Conservation (phyloP, 2,113 vertebrate species). For the Heliornis fulica region DNA sequence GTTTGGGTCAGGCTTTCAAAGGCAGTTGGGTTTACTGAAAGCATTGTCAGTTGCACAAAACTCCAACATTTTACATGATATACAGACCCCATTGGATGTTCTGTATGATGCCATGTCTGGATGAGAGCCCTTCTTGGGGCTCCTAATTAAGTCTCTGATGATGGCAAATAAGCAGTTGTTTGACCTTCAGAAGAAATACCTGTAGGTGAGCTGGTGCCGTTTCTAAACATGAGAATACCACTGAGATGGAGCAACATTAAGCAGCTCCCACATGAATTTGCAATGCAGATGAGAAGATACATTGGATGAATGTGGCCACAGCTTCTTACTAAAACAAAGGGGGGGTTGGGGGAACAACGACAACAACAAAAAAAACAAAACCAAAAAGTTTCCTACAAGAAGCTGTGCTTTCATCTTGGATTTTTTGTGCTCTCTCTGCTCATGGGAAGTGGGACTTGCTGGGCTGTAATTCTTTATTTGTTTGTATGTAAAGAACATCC, state of each 20-base stretch:
- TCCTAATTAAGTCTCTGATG: neutral
- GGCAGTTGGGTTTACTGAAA: neutral
- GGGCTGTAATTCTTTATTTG: neutral
- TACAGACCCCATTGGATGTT: neutral
- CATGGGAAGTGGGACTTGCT: neutral
- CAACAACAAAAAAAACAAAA: neutral
- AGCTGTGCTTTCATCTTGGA: neutral
- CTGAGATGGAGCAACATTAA: neutral
- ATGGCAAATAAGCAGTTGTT: neutral
- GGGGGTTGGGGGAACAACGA: too few relatives aligned
- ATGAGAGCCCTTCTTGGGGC: neutral
- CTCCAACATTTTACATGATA: too few relatives aligned
- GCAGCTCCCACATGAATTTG: neutral
- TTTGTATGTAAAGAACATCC: neutral
- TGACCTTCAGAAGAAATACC: neutral
- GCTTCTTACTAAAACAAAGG: neutral
- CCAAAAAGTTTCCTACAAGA: neutral
- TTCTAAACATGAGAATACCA: rapidly evolving
- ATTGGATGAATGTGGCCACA: neutral
- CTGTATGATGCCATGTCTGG: neutral
- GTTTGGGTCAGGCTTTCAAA: neutral
- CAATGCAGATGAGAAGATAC: neutral
- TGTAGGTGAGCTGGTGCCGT: neutral
- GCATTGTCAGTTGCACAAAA: too few relatives aligned
- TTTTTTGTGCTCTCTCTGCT: neutral